Conservation (phyloP, 2,113 vertebrate species). For the Ammodytes dubius region DNA sequence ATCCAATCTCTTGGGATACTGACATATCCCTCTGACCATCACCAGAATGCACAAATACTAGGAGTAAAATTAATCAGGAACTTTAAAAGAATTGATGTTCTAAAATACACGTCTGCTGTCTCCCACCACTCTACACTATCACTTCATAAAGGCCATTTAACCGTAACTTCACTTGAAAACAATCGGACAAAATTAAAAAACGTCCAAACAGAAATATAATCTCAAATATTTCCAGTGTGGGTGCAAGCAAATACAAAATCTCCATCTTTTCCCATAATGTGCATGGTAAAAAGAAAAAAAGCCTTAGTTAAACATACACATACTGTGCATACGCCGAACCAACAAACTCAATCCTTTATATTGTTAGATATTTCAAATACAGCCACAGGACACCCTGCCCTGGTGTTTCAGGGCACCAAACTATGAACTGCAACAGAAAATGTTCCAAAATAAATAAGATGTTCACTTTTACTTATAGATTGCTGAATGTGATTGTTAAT, state of each 20-base stretch:
- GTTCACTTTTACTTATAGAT: background rate
- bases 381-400: too few species aligned
- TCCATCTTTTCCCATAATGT: background rate
- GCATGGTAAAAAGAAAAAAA: background rate
- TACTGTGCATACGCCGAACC: background rate
- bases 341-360: background rate
- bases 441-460: background rate
- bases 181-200: background rate
- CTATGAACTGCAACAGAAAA: background rate
- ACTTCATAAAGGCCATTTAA: too few species aligned
- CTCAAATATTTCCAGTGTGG: background rate
- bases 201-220: background rate
- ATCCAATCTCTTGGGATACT: background rate
- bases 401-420: too few species aligned
- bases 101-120: background rate
- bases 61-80: background rate
- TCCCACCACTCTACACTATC: background rate
- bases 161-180: background rate
- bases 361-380: background rate
- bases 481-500: background rate
- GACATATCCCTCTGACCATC: background rate
- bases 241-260: background rate
- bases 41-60: background rate
- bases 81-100: background rate
- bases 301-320: background rate